phyloP scores from a whole-genome alignment of 2,888 invertebrate species.

The Halictus ligatus region DNA sequence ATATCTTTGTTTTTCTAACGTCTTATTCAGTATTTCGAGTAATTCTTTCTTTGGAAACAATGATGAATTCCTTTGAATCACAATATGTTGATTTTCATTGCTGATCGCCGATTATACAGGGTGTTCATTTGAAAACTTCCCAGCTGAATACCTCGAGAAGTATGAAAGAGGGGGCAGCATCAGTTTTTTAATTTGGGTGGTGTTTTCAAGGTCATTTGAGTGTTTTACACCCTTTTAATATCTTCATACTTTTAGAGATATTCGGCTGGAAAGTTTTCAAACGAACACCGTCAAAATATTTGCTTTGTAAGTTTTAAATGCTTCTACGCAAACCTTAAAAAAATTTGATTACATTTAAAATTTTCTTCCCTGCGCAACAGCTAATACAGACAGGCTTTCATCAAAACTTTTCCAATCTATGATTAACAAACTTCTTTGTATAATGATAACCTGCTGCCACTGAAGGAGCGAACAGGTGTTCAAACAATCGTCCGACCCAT shows the following conservation, averaged over 20 bases:
- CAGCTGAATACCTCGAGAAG: too few species aligned
- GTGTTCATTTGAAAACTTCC: too few species aligned
- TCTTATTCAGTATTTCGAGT: background rate
- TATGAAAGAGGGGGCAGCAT: too few species aligned
- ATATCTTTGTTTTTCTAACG: background rate
- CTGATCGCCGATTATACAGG: background rate
- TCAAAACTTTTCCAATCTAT: background rate
- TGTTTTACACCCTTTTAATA: too few species aligned
- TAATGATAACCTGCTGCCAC: background rate
- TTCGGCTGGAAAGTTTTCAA: too few species aligned
- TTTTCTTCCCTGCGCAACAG: background rate
- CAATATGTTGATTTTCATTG: background rate
- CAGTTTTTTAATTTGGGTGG: too few species aligned
- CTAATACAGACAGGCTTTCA: background rate
- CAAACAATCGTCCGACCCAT: background rate
- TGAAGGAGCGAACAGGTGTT: background rate
- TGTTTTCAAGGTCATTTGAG: too few species aligned
- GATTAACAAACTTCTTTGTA: background rate
- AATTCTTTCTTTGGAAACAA: background rate
- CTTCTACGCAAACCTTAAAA: background rate
- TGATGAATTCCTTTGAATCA: background rate
- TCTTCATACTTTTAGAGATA: too few species aligned
- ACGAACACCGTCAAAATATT: background rate
- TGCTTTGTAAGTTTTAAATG: background rate
- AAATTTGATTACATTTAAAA: background rate